These are phyloP conservation scores for Anarsia innoxiella DNA, from an alignment of 2,888 invertebrate genomes.

Conservation along the genomic window DNA sequence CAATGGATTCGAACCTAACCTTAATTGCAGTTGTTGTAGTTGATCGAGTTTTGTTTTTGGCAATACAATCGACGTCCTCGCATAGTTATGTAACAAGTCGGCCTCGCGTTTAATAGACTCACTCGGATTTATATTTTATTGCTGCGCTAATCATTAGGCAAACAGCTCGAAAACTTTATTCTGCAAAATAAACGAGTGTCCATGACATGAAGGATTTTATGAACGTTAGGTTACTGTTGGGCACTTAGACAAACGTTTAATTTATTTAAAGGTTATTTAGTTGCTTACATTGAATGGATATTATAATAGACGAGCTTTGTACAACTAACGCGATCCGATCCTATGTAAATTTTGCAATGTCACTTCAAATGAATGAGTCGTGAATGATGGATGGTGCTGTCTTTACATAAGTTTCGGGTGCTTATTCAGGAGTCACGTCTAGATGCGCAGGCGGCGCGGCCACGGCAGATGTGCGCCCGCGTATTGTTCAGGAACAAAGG, in stretches of 20 bases:
- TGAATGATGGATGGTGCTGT: constrained; percentile 34
- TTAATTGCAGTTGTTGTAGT: constrained; percentile 28
- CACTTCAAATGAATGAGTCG: constrained; percentile 26
- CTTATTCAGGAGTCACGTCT: constrained; percentile 25
- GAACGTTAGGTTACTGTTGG: constrained; percentile 3
- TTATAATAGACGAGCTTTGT: no score
- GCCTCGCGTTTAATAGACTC: constrained; percentile 45
- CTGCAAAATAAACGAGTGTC: constrained; percentile 9
- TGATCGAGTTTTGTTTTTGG: constrained; percentile 41
- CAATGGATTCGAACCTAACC: constrained; percentile 25
- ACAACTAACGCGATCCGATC: no score
- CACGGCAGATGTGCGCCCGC: constrained; percentile 63
- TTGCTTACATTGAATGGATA: no score
- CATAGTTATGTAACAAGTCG: constrained; percentile 47
- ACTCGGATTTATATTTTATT: constrained; percentile 34
- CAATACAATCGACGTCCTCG: constrained; percentile 44
- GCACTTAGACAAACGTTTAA: not conserved
- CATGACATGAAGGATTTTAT: constrained; percentile 9
- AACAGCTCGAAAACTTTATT: constrained; percentile 19
- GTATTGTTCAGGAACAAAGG: constrained; percentile 68
- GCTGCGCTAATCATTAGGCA: constrained; percentile 30
- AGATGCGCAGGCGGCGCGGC: constrained; percentile 47
- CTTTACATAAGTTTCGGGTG: constrained; percentile 29
- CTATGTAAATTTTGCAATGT: constrained; percentile 25
- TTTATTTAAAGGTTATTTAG: not conserved